Base-by-base conservation (phyloP, 2,797 vertebrate genomes). In the Synaphobranchus kaupii region DNA sequence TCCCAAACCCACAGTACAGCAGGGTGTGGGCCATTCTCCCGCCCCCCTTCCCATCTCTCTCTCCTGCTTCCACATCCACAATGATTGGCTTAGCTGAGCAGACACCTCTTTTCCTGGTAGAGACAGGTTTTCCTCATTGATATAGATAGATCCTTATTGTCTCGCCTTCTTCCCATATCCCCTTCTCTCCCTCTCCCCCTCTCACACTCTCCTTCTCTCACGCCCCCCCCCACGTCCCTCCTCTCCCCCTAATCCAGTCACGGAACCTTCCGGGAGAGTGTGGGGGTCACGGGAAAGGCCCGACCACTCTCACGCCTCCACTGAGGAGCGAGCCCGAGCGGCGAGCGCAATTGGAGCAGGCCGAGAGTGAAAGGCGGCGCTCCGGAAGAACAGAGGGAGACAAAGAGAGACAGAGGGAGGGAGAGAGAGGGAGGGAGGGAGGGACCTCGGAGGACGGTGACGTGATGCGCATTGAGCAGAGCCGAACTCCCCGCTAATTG, bases 321-420 rank as follows among this genome's bases (percentile, higher is more conserved):
- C n/a, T 31, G 1, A 31, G 28, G 34, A 44, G 13, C 6, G 71
- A 44, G 22, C 20, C 22, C 34, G 34, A 5, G 28, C 0, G 15
- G 4, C 78, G 22, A 48, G 6, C 44, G 1, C 76, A 9, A 25
- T 17, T n/a, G 3, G 6, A 25, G 20, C 44, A 12, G 78, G 78
- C 78, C 5, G 71, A 39, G 71, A 73, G 31, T 22, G 73, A 78
- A 44, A 78, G 73, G 22, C 71, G 28, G 31, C 71, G 39, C 71
- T 73, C 39, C n/a, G n/a, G 63, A 31, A 39, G 22, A 83, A 52
- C 47, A 34, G 48, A 47, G 73, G 25, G 47, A 17, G 52, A 56
- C 28, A 83, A 83, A 56, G 81, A n/a, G 83, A 84, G 83, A 58
- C 25, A 58, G 54, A 66, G 52, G 34, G 56, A 20, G 83, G 17